phyloP scores from a whole-genome alignment of 2,797 vertebrate species.

The Botia almorhae region DNA sequence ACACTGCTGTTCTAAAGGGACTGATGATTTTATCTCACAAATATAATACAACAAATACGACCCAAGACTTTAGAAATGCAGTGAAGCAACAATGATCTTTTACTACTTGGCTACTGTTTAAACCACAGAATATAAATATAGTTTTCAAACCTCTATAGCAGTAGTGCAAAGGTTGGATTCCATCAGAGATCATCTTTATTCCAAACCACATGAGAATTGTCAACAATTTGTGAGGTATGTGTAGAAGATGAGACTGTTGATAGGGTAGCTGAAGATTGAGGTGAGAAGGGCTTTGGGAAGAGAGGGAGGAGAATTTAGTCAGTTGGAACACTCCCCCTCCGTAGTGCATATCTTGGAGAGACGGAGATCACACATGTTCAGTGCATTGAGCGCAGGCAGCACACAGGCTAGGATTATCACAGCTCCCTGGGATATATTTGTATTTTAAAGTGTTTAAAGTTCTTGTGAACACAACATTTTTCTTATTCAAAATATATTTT shows the following conservation, averaged over 20 bases:
- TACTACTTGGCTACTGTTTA: conserved; percentile 23
- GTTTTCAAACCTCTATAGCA: background rate
- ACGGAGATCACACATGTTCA: conserved; percentile 51
- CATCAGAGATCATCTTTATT: conserved; percentile 13
- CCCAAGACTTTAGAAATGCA: background rate
- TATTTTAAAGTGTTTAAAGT: too few species aligned
- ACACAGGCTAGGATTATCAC: conserved; percentile 38
- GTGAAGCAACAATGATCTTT: background rate
- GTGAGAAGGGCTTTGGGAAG: conserved; percentile 65
- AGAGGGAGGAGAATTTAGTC: conserved; percentile 63
- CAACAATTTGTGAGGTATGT: conserved; percentile 65
- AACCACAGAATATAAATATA: conserved; percentile 37
- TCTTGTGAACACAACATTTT: background rate
- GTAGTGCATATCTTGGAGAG: conserved; percentile 60
- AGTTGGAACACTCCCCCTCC: conserved; percentile 71
- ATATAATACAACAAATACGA: too few species aligned
- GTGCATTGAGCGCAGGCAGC: conserved; percentile 36
- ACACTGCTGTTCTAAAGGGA: too few species aligned
- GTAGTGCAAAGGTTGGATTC: conserved; percentile 23
- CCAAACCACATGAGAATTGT: conserved; percentile 49
- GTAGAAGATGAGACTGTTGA: conserved; percentile 63
- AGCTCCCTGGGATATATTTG: background rate
- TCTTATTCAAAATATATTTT: background rate
- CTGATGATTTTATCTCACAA: too few species aligned
- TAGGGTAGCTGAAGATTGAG: conserved; percentile 57